Evolutionary conservation across 2,113 vertebrate species (phyloP), one percentile per base, ranked within the genome.

Genomic region (Pitta sordida): DNA sequence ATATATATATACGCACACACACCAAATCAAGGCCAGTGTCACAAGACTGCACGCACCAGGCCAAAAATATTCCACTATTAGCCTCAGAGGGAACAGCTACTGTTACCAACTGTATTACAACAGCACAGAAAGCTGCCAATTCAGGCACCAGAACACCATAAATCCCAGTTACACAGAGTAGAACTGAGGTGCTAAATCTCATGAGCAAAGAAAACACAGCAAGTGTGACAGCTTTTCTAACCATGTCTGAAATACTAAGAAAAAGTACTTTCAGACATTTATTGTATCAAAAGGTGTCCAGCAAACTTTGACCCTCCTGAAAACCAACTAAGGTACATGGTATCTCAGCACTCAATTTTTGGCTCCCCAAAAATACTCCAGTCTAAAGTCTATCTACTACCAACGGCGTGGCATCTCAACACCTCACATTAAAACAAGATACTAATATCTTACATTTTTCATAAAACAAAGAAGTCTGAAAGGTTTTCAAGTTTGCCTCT

Each of bases 1-100:
- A 64, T 3, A 82, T 41, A 76, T 10, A 60, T 44, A 65, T 13
- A 55, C 9, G 68, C 32, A 78, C 58, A 88, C 27, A 86, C 80
- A 93, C 70, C 93, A 97, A 95, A 88, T 91, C 86, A 91, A 92
- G 64, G 62, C 51, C 91, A 82, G 82, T 34, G 94, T 97, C 96
- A 97, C 84, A 96, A 97, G 93, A 94, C 88, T 46, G 75, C 80
- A 86, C 44, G 20, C 74, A 87, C 19, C 73, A 96, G 82, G 75
- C 86, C 95, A 95, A 92, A 94, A 94, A 94, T 71, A 75, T 18
- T 87, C 91, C 69, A 94, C 96, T 87, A 80, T 17, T n/a, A 88
- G 67, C 44, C 59, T 76, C 41, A 56, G 1, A 21, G 65, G 41
- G 34, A 84, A 64, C 58, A 93, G 74, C 70, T 62, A 87, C 89